Base-by-base conservation (phyloP, 2,113 vertebrate species). In the Colistium nudipinnis region DNA sequence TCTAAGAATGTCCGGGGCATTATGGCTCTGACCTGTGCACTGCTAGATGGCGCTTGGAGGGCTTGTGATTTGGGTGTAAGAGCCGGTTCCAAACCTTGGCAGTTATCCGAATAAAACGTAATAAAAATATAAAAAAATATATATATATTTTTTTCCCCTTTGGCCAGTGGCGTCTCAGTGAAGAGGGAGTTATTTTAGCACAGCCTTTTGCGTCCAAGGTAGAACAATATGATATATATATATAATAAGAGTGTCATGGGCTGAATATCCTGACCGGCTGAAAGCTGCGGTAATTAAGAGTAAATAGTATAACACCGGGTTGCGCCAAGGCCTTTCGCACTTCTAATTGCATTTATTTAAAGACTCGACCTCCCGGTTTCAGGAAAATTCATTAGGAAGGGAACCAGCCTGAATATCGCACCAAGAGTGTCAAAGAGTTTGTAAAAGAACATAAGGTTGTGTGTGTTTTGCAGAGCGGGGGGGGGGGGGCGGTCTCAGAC, bases 321-420 rank as follows among this genome's bases (percentile, higher is more conserved):
- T 68, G 45, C 70, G 81, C 82, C 47, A 47, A 78, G 87, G 81
- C 82, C 76, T 86, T 82, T 90, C 88, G 87, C 88, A 82, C 80
- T 52, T 86, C 68, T 89, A 90, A 91, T 91, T 89, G 82, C 74
- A 41, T 91, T 90, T 87, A 76, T 91, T 90, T 88, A 89, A 91
- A 87, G 80, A 81, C 68, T 62, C 86, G 83, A 86, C 88, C 88
- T 76, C 54, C 45, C 48, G 9, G 77, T 83, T 82, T 36, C 62
- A 22, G 79, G 69, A 55, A 80, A 90, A 90, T 88, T 87, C 80
- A 89, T 91, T 89, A 89, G 76, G 81, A 72, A 69, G 44, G 70
- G 43, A 74, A 76, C 66, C 70, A 30, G 54, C 43, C 69, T 38
- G 55, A 87, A 76, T 77, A 77, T 66, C 62, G 67, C 69, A 87